Conservation (phyloP, 2,888 invertebrate species). For the Cosmia trapezina region DNA sequence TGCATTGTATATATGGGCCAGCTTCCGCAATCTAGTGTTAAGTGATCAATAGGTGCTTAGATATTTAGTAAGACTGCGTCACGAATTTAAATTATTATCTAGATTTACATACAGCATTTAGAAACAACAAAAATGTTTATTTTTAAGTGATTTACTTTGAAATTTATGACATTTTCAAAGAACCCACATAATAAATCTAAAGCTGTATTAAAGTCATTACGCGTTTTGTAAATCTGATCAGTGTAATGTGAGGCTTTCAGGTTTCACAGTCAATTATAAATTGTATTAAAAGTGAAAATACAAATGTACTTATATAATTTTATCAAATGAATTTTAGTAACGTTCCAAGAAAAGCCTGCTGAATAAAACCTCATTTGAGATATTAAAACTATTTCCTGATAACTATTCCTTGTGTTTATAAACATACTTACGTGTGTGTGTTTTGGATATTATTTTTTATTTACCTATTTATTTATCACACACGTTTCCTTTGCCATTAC, state of each 20-base stretch:
- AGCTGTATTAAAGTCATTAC: not conserved
- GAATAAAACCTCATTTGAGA: not conserved
- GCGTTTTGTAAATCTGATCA: not conserved
- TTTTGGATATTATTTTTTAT: slow-evolving; percentile 23
- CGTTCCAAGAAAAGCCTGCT: not conserved
- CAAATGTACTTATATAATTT: not conserved
- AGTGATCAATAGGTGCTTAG: slow-evolving; percentile 84
- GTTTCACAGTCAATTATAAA: not conserved
- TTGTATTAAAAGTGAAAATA: not conserved
- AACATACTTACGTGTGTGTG: not conserved
- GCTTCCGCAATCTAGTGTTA: slow-evolving; percentile 65
- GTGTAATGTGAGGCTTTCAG: not conserved
- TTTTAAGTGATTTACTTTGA: slow-evolving; percentile 26
- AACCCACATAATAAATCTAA: not conserved
- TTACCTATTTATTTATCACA: too few relatives aligned
- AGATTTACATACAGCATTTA: slow-evolving; percentile 63
- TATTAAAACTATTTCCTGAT: not conserved
- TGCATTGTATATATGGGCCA: slow-evolving; percentile 68
- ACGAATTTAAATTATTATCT: slow-evolving; percentile 87
- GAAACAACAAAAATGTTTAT: slow-evolving; percentile 31
- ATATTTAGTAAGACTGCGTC: slow-evolving; percentile 86
- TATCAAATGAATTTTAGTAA: not conserved
- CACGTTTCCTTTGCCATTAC: too few relatives aligned
- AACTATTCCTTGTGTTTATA: not conserved
- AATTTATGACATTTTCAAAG: not conserved